Percentiles rank a stretch among this genome's conserved stretches.
Evolutionary conservation across 2,113 vertebrate species (phyloP).

Genomic region (Protomyctophum bolini): DNA sequence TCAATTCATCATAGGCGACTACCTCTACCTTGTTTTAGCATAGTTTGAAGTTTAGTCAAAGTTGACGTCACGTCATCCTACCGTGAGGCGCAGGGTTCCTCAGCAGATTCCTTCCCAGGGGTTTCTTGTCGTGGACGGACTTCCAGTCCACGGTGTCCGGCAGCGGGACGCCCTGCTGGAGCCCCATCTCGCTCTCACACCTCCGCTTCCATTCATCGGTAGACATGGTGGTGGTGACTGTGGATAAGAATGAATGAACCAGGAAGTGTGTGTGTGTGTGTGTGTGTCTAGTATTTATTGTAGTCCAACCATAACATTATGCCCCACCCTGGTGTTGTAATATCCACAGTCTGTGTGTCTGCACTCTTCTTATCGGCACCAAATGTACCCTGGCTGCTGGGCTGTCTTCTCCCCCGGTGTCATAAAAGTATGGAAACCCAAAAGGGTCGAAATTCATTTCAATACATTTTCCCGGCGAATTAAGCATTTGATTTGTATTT

Average conservation of each 20-base stretch:
- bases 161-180: conserved; percentile 53
- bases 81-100: conserved; percentile 83
- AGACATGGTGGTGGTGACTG: conserved; percentile 34
- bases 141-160: conserved; percentile 78
- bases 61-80: conserved; percentile 42
- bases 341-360: not conserved
- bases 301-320: not conserved
- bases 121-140: conserved; percentile 71
- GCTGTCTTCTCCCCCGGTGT: too few relatives aligned
- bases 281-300: not conserved
- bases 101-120: conserved; percentile 84
- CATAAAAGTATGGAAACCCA: too few relatives aligned
- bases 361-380: not conserved
- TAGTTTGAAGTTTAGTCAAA: not conserved
- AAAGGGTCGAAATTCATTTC: too few relatives aligned
- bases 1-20: too few relatives aligned
- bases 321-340: conserved; percentile 30
- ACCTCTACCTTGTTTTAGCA: too few relatives aligned
- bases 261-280: conserved; percentile 19
- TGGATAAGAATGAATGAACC: not conserved
- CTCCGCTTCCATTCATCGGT: conserved; percentile 61
- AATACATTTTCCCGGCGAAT: too few relatives aligned
- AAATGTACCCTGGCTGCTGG: too few relatives aligned
- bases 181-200: conserved; percentile 63
- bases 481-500: too few relatives aligned